Evolutionary conservation across 2,113 vertebrate genomes (phyloP), one percentile per base, ranked within the genome.

Genomic region (Channa maculata): DNA sequence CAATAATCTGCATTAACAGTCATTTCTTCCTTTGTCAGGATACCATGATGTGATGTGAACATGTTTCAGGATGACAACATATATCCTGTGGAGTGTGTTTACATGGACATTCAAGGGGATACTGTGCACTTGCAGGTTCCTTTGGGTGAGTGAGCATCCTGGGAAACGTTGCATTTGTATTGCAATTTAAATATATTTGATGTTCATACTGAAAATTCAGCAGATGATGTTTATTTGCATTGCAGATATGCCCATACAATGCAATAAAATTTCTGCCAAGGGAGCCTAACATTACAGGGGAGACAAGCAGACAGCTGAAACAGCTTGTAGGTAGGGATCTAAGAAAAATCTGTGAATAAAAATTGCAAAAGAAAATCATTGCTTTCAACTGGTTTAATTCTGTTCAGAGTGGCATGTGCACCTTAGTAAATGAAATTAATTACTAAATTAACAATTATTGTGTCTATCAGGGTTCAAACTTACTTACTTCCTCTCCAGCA

Each of bases 201-300:
- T 6, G 4, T 14, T 51, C 41, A 5, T 48, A 38, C 48, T 14
- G 8, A 9, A 13, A 24, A 14, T 36, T 34, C 24, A 14, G 8
- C 3, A 12, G 62, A 5, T n/a, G 8, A 5, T 44, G 33, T 45
- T 36, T 12, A 39, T 81, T 64, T 80, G 34, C 41, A 33, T 57
- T 89, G 38, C 79, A 94, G 92, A 88, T 95, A 51, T 94, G 89
- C 43, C 92, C 91, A 12, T 94, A 93, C 65, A 87, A 91, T 69
- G 86, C 88, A 46, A 77, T 93, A 50, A 83, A 81, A 81, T 85
- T 91, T 59, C 55, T 88, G 52, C 80, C 88, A 36, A 75, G 78
- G 68, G 71, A 85, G 69, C 67, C 49, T n/a, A 51, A 38, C 38
- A 44, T 60, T 10, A 54, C 12, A 13, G 55, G 57, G 24, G 64